Base-by-base conservation (phyloP, 1,140 invertebrate genomes). In the Cotesia typhae region DNA sequence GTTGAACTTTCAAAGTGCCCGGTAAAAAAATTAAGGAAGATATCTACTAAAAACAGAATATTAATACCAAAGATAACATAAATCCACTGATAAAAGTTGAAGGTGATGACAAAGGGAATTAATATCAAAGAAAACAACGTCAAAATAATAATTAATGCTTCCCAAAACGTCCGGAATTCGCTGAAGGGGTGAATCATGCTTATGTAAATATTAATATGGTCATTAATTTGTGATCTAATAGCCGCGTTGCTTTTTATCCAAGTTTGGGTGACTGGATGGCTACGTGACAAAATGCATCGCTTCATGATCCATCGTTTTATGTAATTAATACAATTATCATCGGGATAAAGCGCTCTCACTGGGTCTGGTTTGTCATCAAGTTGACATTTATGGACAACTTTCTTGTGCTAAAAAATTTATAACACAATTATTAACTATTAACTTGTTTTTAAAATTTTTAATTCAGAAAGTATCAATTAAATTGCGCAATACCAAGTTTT, bases 121-220 rank as follows among this genome's bases (percentile, higher is more conserved):
- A 76, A 0, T 2, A 83, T 5, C 0, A 83, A 61, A 0, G 72
- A 37, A 0, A 68, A 9, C 4, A 77, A 14, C 0, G 75, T 79
- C 36, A 78, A 78, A 1, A 81, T 0, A 0, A 67, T 73, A 76
- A 85, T 84, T 0, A 75, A 71, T 1, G 73, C 76, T 65, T 83
- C 80, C 85, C 85, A 87, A 68, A 74, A 70, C 35, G 77, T 78
- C 65, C 83, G 82, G 20, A 38, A 73, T 71, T 64, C 47, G 64
- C 85, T 86, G 1, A 83, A 85, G 0, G 84, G 85, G 77, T 87
- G 82, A 52, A 86, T 81, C 78, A 84, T 84, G 2, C 75, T 78
- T 0, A 76, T 80, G 74, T 81, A 75, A 6, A 78, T 51, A 10
- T 76, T 75, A 1, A 85, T 63, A 20, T 87, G 85, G 14, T 79